Evolutionary conservation across 2,888 invertebrate species (phyloP).

Genomic region (Pelosia muscerda): DNA sequence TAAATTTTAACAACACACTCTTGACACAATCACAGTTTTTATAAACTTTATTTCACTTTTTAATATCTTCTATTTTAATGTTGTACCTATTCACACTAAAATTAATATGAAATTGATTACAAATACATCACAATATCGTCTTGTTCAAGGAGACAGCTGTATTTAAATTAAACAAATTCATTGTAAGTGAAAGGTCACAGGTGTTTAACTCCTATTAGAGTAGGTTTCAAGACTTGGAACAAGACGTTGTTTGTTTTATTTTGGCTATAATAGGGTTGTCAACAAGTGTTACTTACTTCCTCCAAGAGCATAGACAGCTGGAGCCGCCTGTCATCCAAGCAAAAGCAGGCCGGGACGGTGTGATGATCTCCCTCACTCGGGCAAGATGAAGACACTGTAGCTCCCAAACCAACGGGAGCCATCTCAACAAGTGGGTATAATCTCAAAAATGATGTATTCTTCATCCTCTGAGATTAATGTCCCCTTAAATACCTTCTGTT

Average conservation of each 20-base stretch:
- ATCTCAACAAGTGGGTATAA: too few species aligned
- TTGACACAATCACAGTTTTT: too few species aligned
- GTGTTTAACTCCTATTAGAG: constrained; percentile 42
- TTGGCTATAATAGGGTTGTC: neutral
- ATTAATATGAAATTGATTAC: constrained; percentile 21
- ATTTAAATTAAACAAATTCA: constrained; percentile 34
- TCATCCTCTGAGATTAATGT: too few species aligned
- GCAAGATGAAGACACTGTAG: too few species aligned
- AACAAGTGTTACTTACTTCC: neutral
- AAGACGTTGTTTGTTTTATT: neutral
- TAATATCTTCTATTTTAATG: neutral
- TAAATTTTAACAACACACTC: neutral
- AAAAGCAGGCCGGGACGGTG: too few species aligned
- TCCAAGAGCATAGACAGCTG: too few species aligned
- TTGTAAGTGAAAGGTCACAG: constrained; percentile 60
- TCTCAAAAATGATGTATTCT: too few species aligned
- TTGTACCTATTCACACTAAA: constrained; percentile 1
- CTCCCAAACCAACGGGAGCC: too few species aligned
- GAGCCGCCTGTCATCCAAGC: too few species aligned
- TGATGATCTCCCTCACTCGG: too few species aligned
- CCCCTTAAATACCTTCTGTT: too few species aligned
- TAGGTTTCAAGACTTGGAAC: neutral
- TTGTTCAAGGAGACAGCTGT: constrained; percentile 58
- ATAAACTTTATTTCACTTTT: neutral
- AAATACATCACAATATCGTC: constrained; percentile 5